Base-by-base conservation (phyloP, 2,888 invertebrate species). In the Leucophenga maculata region DNA sequence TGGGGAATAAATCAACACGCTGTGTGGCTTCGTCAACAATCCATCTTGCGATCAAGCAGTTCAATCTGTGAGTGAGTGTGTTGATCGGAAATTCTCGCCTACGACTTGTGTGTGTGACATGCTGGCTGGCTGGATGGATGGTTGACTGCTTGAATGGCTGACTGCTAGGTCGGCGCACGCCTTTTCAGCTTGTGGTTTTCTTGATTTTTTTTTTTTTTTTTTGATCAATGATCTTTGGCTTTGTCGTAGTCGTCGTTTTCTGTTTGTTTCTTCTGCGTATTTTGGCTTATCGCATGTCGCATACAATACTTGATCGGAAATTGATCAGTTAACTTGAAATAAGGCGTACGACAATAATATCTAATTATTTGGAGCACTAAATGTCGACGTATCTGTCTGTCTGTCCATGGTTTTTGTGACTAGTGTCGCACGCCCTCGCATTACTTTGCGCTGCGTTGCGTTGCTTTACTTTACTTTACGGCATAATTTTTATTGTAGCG, bases 1-100 rank as follows among this genome's bases (percentile, higher is more conserved):
- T 85, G 80, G 86, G 83, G 85, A 83, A 86, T 86, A 85, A 84
- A 84, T 84, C 86, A 86, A 81, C 84, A 83, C 84, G 79, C 84
- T 85, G 86, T 85, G 84, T 84, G 84, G 84, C 84, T 83, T 77
- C 79, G 78, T 82, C 83, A 77, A 75, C 76, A 72, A 73, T 76
- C 73, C 75, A 80, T 83, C 79, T 85, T 78, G 31, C 22, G 50
- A 16, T 57, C 9, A 16, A n/a, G 48, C 48, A 18, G 32, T 20
- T 52, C 20, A 60, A 50, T 20, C 26, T 50, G 22, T 55, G n/a
- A 20, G 76, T 83, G 82, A 80, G 83, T 79, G 77, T 80, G 81
- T 78, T 78, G 78, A 82, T 82, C 82, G 82, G 82, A 82, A 83
- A 82, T 83, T 84, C 82, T 82, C 82, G 85, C 82, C 82, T 82